These are phyloP conservation scores for Gymnopithys bicolor DNA, from an alignment of 2,797 vertebrate species.

Conservation along the genomic window DNA sequence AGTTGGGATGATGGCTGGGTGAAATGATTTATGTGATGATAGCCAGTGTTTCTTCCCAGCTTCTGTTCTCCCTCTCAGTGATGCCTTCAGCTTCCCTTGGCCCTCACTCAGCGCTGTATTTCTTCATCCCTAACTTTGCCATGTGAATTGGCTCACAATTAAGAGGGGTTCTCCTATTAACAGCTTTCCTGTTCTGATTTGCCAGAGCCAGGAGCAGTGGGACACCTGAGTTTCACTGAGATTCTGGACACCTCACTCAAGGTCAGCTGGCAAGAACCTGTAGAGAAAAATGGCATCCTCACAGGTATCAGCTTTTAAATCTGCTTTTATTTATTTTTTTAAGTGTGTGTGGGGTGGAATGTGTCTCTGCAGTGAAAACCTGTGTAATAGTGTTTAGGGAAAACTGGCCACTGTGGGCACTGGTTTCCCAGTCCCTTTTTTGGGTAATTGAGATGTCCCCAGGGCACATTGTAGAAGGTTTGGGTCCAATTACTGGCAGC, in stretches of 20 bases:
- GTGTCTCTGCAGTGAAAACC: neutral
- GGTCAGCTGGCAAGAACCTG: conserved; percentile 95
- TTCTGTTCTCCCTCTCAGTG: neutral
- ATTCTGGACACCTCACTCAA: conserved; percentile 94
- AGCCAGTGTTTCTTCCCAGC: neutral
- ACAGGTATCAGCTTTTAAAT: conserved; percentile 74
- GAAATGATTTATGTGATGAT: neutral
- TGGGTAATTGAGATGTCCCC: conserved; percentile 19
- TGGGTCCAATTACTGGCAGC: neutral
- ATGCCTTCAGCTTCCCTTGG: conserved; percentile 12
- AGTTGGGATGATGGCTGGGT: neutral
- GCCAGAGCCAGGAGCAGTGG: conserved; percentile 89
- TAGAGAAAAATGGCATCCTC: conserved; percentile 92
- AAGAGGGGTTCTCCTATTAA: neutral
- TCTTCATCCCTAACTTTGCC: neutral
- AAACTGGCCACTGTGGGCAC: neutral
- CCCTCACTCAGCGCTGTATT: neutral
- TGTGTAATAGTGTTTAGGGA: neutral
- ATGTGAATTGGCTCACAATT: neutral
- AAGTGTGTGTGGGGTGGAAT: neutral
- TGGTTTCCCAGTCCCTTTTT: neutral
- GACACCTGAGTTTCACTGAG: conserved; percentile 92
- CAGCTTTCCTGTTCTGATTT: conserved; percentile 55
- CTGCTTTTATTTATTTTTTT: neutral
- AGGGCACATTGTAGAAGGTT: neutral